phyloP scores from a whole-genome alignment of 2,113 vertebrate genomes.

The Ictidomys tridecemlineatus region DNA sequence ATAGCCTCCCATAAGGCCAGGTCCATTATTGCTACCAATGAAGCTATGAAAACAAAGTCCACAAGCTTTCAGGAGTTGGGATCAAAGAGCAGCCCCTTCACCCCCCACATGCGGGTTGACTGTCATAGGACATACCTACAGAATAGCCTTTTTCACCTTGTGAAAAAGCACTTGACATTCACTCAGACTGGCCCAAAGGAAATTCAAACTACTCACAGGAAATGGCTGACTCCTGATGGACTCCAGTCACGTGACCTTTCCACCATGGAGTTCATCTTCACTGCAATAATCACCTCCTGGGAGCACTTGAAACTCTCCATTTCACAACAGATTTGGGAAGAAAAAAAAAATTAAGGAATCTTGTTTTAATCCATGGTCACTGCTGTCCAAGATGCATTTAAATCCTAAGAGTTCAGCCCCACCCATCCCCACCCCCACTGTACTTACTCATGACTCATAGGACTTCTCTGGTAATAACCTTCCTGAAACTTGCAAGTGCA shows the following conservation, averaged over 20 bases:
- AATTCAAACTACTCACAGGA: neutral
- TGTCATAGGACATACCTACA: neutral
- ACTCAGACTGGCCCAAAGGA: neutral
- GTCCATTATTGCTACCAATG: neutral
- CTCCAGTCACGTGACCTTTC: neutral
- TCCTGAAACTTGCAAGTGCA: neutral
- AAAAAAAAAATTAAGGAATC: neutral
- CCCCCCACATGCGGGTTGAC: neutral
- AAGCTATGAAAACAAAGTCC: neutral
- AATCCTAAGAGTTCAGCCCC: neutral
- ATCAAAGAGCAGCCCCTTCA: neutral
- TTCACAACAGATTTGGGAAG: constrained; percentile 34
- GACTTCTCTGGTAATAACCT: neutral
- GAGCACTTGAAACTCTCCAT: neutral
- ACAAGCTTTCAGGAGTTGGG: neutral
- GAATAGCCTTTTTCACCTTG: neutral
- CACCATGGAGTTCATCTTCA: neutral
- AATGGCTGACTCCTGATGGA: neutral
- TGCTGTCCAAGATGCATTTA: constrained; percentile 6
- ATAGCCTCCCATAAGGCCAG: neutral
- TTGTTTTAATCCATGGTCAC: neutral
- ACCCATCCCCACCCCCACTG: neutral
- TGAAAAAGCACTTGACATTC: neutral
- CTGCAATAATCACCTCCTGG: neutral
- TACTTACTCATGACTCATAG: neutral